phyloP scores from a whole-genome alignment of 2,888 invertebrate genomes.

The Spodoptera littoralis region DNA sequence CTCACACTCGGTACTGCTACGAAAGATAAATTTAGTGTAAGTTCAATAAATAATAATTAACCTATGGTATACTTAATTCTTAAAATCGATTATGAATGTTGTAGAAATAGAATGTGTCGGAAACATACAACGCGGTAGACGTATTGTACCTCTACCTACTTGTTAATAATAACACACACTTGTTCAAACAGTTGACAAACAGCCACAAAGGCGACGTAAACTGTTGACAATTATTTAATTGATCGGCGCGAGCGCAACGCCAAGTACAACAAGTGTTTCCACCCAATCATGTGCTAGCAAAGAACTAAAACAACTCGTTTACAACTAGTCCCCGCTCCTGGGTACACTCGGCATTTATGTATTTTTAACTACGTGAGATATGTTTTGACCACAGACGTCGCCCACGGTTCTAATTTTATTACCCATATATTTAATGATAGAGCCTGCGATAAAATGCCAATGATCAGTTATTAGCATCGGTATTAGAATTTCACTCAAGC shows the following conservation, averaged over 20 bases:
- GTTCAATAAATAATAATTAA: too few relatives aligned
- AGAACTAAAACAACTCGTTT: constrained; percentile 37
- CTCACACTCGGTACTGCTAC: too few relatives aligned
- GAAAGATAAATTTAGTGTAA: too few relatives aligned
- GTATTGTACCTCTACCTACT: too few relatives aligned
- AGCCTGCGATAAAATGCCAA: constrained; percentile 50
- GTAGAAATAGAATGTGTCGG: too few relatives aligned
- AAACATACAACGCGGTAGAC: too few relatives aligned
- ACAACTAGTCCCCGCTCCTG: constrained; percentile 48
- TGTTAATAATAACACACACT: background rate
- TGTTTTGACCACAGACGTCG: constrained; percentile 55
- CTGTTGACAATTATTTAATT: constrained; percentile 37
- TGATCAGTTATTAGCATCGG: constrained; percentile 51
- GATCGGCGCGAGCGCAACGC: constrained; percentile 19
- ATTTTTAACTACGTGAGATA: constrained; percentile 57
- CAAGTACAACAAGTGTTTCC: constrained; percentile 22
- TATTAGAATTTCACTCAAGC: constrained; percentile 47
- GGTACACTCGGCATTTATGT: constrained; percentile 46
- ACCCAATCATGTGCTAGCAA: constrained; percentile 26
- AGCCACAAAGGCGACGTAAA: constrained; percentile 12
- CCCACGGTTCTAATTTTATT: constrained; percentile 54
- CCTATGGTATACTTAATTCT: background rate
- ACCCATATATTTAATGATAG: constrained; percentile 59
- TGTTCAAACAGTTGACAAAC: constrained; percentile 6
- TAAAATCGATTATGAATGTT: background rate